phyloP scores from a whole-genome alignment of 2,797 vertebrate species.

The Loris lydekkerianus region DNA sequence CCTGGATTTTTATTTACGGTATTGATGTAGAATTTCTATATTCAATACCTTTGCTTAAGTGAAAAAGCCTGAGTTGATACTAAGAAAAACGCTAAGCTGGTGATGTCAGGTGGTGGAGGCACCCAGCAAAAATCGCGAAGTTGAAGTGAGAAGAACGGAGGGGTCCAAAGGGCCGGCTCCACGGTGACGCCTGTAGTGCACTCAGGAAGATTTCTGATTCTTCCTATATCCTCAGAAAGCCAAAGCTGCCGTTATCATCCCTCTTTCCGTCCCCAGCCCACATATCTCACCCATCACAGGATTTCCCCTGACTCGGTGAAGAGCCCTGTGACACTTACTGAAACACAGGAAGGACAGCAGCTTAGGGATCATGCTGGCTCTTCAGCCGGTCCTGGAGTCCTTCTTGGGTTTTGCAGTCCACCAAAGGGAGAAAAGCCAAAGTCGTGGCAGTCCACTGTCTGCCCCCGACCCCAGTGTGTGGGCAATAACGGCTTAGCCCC shows the following conservation, averaged over 20 bases:
- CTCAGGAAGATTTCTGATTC: background rate
- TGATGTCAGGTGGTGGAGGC: background rate
- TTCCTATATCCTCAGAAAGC: fast-evolving
- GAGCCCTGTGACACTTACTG: background rate
- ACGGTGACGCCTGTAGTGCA: fast-evolving
- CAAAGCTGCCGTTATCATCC: background rate
- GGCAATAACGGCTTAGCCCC: fast-evolving
- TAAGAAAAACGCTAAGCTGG: background rate
- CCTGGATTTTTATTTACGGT: background rate
- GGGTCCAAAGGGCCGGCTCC: background rate
- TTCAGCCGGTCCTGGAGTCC: background rate
- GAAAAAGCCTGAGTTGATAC: background rate
- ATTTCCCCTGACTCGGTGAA: fast-evolving
- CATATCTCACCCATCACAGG: background rate
- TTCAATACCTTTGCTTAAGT: background rate
- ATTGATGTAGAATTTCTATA: background rate
- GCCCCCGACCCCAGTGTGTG: fast-evolving
- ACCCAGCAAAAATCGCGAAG: background rate
- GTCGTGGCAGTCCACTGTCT: too few relatives aligned
- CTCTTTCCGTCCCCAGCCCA: background rate
- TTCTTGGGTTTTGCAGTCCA: background rate
- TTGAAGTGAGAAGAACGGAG: background rate
- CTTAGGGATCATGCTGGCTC: background rate
- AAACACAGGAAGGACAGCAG: background rate
- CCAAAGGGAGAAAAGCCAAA: background rate